Percentiles rank a stretch among this genome's conserved stretches.
phyloP scores from a whole-genome alignment of 2,797 vertebrate genomes.

The Scarus forsteni region DNA sequence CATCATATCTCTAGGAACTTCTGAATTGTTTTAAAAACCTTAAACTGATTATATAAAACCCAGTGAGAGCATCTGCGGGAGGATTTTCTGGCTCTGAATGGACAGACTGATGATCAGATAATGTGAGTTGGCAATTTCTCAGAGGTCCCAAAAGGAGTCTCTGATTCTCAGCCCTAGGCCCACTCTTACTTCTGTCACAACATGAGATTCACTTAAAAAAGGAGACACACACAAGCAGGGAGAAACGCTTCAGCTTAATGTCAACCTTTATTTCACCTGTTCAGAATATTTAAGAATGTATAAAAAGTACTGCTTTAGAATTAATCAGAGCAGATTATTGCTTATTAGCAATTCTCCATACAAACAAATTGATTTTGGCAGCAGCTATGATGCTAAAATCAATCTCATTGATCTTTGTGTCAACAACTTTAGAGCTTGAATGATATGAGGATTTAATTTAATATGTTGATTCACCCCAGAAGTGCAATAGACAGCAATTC shows the following conservation, averaged over 20 bases:
- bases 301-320: background rate
- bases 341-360: conserved; percentile 5
- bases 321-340: background rate
- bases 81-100: background rate
- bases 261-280: background rate
- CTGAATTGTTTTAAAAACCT: conserved; percentile 17
- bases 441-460: conserved; percentile 23
- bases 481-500: conserved; percentile 18
- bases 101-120: conserved; percentile 28
- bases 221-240: background rate
- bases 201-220: conserved; percentile 18
- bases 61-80: conserved; percentile 20
- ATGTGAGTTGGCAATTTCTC: conserved; percentile 22
- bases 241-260: background rate
- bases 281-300: background rate
- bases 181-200: conserved; percentile 16
- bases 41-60: conserved; percentile 28
- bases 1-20: conserved; percentile 26
- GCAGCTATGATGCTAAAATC: conserved; percentile 10
- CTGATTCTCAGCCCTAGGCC: conserved; percentile 9
- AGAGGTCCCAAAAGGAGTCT: conserved; percentile 30
- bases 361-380: conserved; percentile 36
- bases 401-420: conserved; percentile 35
- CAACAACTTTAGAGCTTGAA: conserved; percentile 14
- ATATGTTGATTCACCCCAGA: conserved; percentile 28